A percentile compares a stretch with the other conserved stretches of the same genome.
These are phyloP conservation scores for Lumbricus terrestris DNA, from an alignment of 2,888 invertebrate genomes.

Conservation along the genomic window DNA sequence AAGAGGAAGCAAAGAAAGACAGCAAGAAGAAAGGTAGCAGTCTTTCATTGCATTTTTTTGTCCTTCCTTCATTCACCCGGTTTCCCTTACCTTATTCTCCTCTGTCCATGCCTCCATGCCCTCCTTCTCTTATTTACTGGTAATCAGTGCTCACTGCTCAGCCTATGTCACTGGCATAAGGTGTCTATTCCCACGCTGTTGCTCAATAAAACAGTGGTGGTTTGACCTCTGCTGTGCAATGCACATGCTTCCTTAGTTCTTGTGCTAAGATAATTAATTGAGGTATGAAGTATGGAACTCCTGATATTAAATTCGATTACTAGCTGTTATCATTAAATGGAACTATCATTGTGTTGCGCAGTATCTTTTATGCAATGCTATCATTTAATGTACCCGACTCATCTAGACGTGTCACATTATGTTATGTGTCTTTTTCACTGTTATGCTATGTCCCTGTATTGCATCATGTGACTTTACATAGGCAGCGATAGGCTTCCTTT, in stretches of 20 bases:
- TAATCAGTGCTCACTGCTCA: not conserved
- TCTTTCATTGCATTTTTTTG: not conserved
- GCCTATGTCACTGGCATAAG: not conserved
- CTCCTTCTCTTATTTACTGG: not conserved
- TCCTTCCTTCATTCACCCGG: not conserved
- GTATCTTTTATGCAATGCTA: not conserved
- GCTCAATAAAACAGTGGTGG: not conserved
- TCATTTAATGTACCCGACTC: not conserved
- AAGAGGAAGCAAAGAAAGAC: constrained; percentile 35
- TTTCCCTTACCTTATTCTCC: not conserved
- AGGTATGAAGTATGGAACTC: too few relatives aligned
- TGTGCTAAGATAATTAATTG: too few relatives aligned
- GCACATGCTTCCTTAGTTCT: not conserved
- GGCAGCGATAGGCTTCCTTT: too few relatives aligned
- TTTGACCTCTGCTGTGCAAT: not conserved
- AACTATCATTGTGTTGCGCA: not conserved
- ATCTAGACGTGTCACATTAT: not conserved
- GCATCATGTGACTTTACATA: not conserved
- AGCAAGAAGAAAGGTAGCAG: constrained; percentile 7
- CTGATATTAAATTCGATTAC: too few relatives aligned
- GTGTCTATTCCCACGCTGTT: not conserved
- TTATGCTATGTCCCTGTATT: not conserved
- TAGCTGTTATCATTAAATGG: too few relatives aligned
- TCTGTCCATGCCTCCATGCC: not conserved
- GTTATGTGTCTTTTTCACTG: not conserved